Percentiles rank a stretch among this genome's conserved stretches.
Evolutionary conservation across 1,140 invertebrate genomes (phyloP).

Genomic region (Cataglyphis hispanica): DNA sequence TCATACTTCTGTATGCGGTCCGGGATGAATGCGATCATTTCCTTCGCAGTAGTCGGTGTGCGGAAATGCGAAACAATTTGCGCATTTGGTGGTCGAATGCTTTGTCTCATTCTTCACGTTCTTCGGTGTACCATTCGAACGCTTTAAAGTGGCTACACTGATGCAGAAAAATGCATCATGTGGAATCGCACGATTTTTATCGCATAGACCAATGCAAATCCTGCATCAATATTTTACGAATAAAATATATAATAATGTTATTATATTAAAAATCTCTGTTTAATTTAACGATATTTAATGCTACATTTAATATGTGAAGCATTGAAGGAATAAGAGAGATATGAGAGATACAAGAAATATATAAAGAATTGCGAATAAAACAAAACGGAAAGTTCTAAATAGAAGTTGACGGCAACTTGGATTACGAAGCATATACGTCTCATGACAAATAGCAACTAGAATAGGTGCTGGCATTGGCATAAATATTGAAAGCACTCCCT

Average conservation of each 20-base stretch:
- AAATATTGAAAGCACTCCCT: background rate
- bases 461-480: background rate
- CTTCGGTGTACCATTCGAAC: background rate
- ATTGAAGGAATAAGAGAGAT: no score
- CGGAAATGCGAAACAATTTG: background rate
- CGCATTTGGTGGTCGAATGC: background rate
- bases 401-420: background rate
- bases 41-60: background rate
- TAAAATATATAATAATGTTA: background rate
- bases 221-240: background rate
- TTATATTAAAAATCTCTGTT: no score
- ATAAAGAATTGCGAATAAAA: no score
- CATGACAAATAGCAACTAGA: background rate
- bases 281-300: no score
- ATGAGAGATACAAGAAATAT: no score
- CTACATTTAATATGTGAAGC: no score
- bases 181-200: background rate
- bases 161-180: background rate
- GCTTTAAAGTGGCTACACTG: conserved; percentile 11
- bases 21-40: background rate
- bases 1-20: background rate
- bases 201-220: background rate
- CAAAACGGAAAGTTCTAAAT: background rate
- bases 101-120: background rate
- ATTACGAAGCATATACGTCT: no score